Evolutionary conservation across 2,113 vertebrate species (phyloP).

Genomic region (Chionodraco myersi): DNA sequence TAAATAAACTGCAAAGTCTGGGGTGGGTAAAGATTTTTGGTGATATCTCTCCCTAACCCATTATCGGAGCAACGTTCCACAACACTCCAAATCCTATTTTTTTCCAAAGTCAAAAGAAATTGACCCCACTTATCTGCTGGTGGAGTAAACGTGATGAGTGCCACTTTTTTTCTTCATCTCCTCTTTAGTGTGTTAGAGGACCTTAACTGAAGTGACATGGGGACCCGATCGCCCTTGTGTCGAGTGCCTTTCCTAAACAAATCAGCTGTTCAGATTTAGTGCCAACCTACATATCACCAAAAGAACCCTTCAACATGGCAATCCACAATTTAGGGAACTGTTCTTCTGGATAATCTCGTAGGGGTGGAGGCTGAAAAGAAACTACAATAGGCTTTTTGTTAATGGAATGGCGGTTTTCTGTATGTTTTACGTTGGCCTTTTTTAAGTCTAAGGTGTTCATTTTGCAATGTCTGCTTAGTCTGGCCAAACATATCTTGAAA

Average conservation of each 20-base stretch:
- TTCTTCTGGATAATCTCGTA: slow-evolving; percentile 83
- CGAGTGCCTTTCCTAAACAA: slow-evolving; percentile 95
- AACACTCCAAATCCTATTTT: slow-evolving; percentile 68
- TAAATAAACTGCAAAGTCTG: slow-evolving; percentile 85
- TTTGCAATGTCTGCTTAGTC: slow-evolving; percentile 69
- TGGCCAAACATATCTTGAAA: slow-evolving; percentile 82
- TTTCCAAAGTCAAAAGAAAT: slow-evolving; percentile 75
- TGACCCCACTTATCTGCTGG: slow-evolving; percentile 83
- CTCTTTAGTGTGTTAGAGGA: slow-evolving; percentile 82
- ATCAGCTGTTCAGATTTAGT: slow-evolving; percentile 93
- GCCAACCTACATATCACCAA: slow-evolving; percentile 92
- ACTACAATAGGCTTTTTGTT: slow-evolving; percentile 86
- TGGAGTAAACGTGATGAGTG: slow-evolving; percentile 80
- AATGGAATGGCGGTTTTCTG: slow-evolving; percentile 79
- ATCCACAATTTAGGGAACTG: slow-evolving; percentile 86
- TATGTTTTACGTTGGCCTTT: slow-evolving; percentile 80
- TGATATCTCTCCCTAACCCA: slow-evolving; percentile 71
- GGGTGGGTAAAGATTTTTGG: slow-evolving; percentile 65
- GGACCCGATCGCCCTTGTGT: slow-evolving; percentile 85
- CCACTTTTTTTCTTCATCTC: slow-evolving; percentile 72
- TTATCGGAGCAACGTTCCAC: slow-evolving; percentile 80
- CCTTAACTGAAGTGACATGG: slow-evolving; percentile 85
- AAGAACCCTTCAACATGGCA: slow-evolving; percentile 85
- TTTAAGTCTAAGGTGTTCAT: slow-evolving; percentile 81
- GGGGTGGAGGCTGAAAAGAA: slow-evolving; percentile 63